Evolutionary conservation across 2,888 invertebrate genomes (phyloP).

Genomic region (Buathra laborator): DNA sequence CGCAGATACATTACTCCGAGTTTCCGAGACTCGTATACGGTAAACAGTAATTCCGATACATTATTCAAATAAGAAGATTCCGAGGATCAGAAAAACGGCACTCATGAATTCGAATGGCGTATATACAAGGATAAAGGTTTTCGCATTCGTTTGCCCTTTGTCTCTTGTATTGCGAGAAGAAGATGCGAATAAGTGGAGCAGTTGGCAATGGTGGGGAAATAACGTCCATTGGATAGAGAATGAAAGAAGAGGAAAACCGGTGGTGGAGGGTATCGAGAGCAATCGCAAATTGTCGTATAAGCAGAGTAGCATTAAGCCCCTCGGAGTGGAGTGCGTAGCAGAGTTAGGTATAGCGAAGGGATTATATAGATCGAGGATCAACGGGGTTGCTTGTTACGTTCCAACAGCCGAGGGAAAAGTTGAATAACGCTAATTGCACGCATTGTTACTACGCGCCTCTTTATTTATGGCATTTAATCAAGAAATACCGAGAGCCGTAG

Average conservation of each 20-base stretch:
- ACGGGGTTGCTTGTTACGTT: not conserved
- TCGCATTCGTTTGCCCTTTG: not conserved
- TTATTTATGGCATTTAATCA: constrained; percentile 47
- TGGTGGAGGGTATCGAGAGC: not conserved
- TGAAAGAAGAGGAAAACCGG: not conserved
- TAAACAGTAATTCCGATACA: constrained; percentile 18
- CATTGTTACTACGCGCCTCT: constrained; percentile 37
- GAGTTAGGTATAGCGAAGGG: not conserved
- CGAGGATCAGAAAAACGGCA: not conserved
- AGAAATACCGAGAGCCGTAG: constrained; percentile 12
- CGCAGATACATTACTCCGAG: not conserved
- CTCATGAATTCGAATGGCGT: constrained; percentile 20
- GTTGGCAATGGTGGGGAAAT: not conserved
- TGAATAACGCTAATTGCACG: constrained; percentile 49
- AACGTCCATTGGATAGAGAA: constrained; percentile 1
- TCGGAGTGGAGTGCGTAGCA: not conserved
- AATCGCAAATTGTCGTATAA: constrained; percentile 31
- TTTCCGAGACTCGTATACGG: not conserved
- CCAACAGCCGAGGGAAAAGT: constrained; percentile 34
- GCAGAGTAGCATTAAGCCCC: not conserved
- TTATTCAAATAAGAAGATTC: constrained; percentile 42
- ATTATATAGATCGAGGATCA: constrained; percentile 10
- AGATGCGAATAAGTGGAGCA: not conserved
- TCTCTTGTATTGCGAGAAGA: not conserved
- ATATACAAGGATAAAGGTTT: not conserved